Evolutionary conservation across 2,797 vertebrate species (phyloP), one percentile per base, ranked within the genome.

Genomic region (Channallabes apus): DNA sequence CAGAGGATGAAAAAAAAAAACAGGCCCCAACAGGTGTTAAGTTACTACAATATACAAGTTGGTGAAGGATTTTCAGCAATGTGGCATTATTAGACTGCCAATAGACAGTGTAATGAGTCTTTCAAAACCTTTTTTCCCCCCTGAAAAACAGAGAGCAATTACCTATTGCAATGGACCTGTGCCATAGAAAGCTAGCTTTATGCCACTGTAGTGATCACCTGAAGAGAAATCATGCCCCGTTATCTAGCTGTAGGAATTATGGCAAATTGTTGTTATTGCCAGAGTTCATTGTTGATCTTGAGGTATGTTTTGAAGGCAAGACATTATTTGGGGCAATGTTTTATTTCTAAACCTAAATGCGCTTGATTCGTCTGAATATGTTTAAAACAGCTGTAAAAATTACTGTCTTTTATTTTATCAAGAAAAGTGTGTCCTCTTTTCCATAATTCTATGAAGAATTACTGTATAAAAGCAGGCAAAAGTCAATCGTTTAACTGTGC

Each of bases 1-100:
- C 93, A 94, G 93, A 93, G 93, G 94, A 94, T 95, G 92, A n/a
- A n/a, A n/a, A n/a, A 95, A 94, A 94, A 91, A n/a, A 84, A 87
- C 87, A 64, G 90, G 91, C 92, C 91, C 92, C 90, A 94, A 94
- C 95, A 95, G 94, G 94, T 95, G 95, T 94, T 87, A 91, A 91
- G 92, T 90, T 93, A 91, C 92, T 92, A 92, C 93, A 95, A 94
- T 94, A 94, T 94, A 90, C 69, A 29, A 88, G 91, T 82, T 82
- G 94, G 90, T 95, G 94, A 95, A 93, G 93, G 94, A 95, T 95
- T 89, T 90, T 91, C 91, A 79, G 90, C 93, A 92, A 94, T 91
- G 91, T 91, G 86, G 88, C 89, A 83, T 89, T 82, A 81, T 88
- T 86, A 83, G 83, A 84, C 86, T 86, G 90, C 80, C 83, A 64